Conservation (phyloP, 2,888 invertebrate species). For the Aricia artaxerxes region DNA sequence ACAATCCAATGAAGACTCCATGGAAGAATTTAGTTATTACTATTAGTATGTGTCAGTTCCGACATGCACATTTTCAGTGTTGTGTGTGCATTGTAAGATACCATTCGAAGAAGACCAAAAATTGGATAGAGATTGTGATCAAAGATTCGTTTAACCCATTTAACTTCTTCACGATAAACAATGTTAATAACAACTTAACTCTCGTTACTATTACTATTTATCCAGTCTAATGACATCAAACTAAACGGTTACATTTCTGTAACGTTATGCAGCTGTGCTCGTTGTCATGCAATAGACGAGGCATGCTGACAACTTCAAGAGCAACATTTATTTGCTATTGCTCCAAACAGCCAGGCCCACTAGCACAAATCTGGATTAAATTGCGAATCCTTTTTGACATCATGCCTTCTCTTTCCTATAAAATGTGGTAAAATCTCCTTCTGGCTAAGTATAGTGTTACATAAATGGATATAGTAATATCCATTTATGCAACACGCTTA, state of each 20-base stretch:
- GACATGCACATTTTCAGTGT: constrained; percentile 31
- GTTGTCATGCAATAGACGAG: constrained; percentile 68
- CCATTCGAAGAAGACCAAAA: constrained; percentile 24
- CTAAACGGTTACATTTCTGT: constrained; percentile 24
- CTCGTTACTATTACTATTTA: constrained; percentile 6
- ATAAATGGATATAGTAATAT: too few relatives aligned
- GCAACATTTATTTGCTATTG: constrained; percentile 53
- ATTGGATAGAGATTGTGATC: not conserved
- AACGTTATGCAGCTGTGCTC: constrained; percentile 47
- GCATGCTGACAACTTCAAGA: constrained; percentile 69
- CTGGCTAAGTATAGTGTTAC: too few relatives aligned
- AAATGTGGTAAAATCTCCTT: not conserved
- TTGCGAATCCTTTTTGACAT: not conserved
- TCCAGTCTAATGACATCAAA: constrained; percentile 32
- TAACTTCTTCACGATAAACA: not conserved
- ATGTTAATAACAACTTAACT: not conserved
- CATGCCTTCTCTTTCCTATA: not conserved
- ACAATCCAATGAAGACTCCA: constrained; percentile 76
- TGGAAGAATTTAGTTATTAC: constrained; percentile 60
- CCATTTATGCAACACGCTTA: too few relatives aligned
- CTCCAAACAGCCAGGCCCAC: constrained; percentile 36
- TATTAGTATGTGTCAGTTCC: constrained; percentile 42
- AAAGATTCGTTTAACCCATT: not conserved
- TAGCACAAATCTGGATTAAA: not conserved
- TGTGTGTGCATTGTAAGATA: constrained; percentile 25